phyloP scores from a whole-genome alignment of 2,888 invertebrate genomes.

The Gastracanthus pulcherrimus region DNA sequence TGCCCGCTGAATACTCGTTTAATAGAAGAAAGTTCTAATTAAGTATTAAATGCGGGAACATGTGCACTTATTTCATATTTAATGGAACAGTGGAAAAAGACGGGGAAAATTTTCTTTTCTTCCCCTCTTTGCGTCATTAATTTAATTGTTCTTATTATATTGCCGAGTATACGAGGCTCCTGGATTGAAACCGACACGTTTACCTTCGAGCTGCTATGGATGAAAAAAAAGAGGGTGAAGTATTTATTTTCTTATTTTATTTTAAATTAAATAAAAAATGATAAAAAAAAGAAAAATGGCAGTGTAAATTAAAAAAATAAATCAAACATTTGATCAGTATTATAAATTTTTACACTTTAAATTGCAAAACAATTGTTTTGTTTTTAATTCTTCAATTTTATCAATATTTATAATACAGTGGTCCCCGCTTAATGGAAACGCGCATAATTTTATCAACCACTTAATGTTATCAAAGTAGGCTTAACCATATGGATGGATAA shows the following conservation, averaged over 20 bases:
- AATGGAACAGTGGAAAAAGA: background rate
- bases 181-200: background rate
- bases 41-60: slow-evolving; percentile 1
- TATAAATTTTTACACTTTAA: no score
- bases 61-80: slow-evolving; percentile 19
- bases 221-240: background rate
- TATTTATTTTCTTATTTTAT: background rate
- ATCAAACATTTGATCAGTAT: no score
- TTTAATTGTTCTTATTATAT: background rate
- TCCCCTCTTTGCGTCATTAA: background rate
- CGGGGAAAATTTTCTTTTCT: background rate
- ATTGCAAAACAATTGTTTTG: no score
- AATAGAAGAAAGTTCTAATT: background rate
- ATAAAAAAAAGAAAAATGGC: background rate
- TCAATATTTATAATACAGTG: no score
- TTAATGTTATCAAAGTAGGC: no score
- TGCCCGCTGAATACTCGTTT: background rate
- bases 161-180: background rate
- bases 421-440: no score
- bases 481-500: no score
- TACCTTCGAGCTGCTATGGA: background rate
- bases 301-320: background rate
- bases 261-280: background rate
- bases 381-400: no score
- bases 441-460: no score